Conservation (phyloP, 2,113 vertebrate species). For the Leptodactylus fuscus region DNA sequence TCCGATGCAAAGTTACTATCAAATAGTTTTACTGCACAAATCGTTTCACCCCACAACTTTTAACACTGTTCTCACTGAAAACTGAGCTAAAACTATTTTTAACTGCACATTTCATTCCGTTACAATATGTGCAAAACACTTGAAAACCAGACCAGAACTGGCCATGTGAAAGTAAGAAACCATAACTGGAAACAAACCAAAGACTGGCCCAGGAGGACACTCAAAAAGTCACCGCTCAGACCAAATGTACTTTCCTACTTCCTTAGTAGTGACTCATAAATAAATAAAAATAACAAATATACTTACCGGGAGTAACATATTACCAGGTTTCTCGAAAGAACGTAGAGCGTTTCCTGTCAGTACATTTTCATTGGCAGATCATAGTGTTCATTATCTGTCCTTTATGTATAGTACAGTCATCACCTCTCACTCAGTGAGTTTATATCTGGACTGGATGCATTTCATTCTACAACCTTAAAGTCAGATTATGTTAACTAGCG, state of each 20-base stretch:
- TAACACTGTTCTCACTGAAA: neutral
- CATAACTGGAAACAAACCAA: neutral
- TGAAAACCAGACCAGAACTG: neutral
- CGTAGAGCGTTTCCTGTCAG: neutral
- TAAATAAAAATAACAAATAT: slow-evolving; percentile 15
- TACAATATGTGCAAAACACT: neutral
- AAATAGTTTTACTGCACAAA: neutral
- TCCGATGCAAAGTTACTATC: too few relatives aligned
- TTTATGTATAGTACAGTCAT: slow-evolving; percentile 3
- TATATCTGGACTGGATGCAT: slow-evolving; percentile 18
- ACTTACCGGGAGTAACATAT: neutral
- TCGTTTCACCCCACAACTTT: neutral
- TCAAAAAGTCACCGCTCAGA: slow-evolving; percentile 2
- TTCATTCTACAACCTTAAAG: slow-evolving; percentile 23
- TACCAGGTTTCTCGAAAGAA: neutral
- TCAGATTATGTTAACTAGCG: neutral
- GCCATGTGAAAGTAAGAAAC: neutral
- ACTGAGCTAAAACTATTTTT: neutral
- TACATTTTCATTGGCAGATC: slow-evolving; percentile 18
- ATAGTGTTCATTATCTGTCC: slow-evolving; percentile 1
- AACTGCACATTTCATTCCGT: neutral
- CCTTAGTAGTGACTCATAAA: neutral
- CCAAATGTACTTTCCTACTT: slow-evolving; percentile 1
- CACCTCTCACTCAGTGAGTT: neutral
- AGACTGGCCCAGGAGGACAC: slow-evolving; percentile 12